A percentile compares a stretch with the other conserved stretches of the same genome.
phyloP scores from a whole-genome alignment of 2,113 vertebrate genomes.

The Nesogale talazaci region DNA sequence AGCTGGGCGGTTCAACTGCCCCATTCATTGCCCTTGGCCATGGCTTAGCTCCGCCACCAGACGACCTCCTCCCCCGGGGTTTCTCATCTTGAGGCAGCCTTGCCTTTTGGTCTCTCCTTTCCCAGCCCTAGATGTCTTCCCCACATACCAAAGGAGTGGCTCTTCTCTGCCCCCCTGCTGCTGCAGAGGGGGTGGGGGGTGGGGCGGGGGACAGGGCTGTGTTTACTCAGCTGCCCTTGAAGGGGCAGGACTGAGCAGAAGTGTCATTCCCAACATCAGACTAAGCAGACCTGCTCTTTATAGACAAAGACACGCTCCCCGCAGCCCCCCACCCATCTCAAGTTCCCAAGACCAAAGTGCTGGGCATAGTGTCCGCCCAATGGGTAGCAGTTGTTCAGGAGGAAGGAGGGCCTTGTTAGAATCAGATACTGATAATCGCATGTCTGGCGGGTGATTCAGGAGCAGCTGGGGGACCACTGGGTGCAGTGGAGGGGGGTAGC shows the following conservation, averaged over 20 bases:
- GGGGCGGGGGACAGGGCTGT: conserved; percentile 4
- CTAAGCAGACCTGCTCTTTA: background rate
- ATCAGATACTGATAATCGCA: no score
- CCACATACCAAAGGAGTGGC: background rate
- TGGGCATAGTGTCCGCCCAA: background rate
- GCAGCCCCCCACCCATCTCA: no score
- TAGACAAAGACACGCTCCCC: background rate
- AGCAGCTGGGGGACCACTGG: background rate
- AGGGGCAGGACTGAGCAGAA: background rate
- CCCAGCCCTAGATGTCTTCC: conserved; percentile 54
- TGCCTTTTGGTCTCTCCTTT: conserved; percentile 1
- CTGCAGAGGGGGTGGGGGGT: no score
- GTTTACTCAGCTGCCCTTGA: conserved; percentile 67
- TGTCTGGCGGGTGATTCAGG: background rate
- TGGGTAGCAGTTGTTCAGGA: no score
- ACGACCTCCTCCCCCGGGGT: conserved; percentile 73
- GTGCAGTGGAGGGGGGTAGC: rapidly evolving
- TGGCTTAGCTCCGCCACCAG: conserved; percentile 65
- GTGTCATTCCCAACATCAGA: conserved; percentile 22
- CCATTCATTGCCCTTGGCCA: conserved; percentile 78
- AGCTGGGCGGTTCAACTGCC: conserved; percentile 75
- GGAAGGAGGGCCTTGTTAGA: background rate
- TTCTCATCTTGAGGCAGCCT: conserved; percentile 73
- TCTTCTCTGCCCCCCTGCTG: background rate
- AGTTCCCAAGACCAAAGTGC: background rate